Evolutionary conservation across 2,797 vertebrate species (phyloP), one percentile per base, ranked within the genome.

Genomic region (Carduelis carduelis): DNA sequence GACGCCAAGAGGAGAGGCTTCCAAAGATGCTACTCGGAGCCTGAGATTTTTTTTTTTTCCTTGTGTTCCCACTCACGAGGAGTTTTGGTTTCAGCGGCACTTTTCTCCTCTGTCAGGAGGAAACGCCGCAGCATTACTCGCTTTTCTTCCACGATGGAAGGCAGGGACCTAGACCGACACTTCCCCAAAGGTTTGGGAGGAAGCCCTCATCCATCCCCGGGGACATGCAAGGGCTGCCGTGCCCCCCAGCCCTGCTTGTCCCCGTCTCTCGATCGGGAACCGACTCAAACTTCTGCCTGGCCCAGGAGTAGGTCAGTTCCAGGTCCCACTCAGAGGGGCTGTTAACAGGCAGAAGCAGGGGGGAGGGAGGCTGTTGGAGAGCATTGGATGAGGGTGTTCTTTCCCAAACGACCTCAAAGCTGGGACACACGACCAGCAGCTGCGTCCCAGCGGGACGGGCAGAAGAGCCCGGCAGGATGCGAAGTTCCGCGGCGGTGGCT

Each of bases 21-120:
- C 26, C 50, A 43, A 68, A 77, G 14, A 32, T 28, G 47, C 19
- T 53, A 24, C 32, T 78, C 24, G 0, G 20, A 52, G 18, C 16
- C 17, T 6, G 27, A 34, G 4, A 1, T 4, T 1, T 0, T 0
- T 34, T 34, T 13, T 46, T 14, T 34, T 1, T 4, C 1, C 0
- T 0, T 35, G 12, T 28, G 12, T 16, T 19, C 43, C 17, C 24
- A 27, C 24, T n/a, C 14, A 27, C 2, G 8, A 15, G 22, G 19
- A 53, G 35, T 88, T 92, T 57, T 56, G 5, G 3, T 28, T 63
- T 72, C 76, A n/a, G 60, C 4, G 2, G 24, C 55, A 39, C 14
- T 82, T 93, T 84, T 55, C 53, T 55, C 77, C 46, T 83, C 46
- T 17, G 4, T 7, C 39, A 72, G 34, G 46, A 66, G 43, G 37